Conservation (phyloP, 2,113 vertebrate genomes). For the Pelecanus crispus region DNA sequence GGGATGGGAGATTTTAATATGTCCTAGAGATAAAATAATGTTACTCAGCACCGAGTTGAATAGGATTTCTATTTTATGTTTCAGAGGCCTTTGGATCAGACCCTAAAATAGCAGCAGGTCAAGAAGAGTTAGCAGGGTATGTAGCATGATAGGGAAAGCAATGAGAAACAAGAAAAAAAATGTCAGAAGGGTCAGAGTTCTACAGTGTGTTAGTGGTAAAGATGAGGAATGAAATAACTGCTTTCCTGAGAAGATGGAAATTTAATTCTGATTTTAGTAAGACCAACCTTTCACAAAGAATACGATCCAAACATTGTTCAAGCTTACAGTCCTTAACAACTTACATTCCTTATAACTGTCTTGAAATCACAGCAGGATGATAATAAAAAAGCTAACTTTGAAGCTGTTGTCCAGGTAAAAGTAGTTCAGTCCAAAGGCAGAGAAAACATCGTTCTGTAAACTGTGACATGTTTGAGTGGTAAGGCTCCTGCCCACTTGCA, state of each 20-base stretch:
- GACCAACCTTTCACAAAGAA: background rate
- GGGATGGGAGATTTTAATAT: background rate
- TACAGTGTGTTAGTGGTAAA: background rate
- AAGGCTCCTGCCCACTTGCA: background rate
- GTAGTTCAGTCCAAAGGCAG: background rate
- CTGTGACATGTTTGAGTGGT: background rate
- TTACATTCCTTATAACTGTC: no score
- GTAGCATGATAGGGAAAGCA: background rate
- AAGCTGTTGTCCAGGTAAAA: background rate
- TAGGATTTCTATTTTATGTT: background rate
- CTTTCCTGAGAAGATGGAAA: background rate
- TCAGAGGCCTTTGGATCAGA: background rate
- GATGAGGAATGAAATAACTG: background rate
- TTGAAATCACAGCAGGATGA: background rate
- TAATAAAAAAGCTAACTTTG: background rate
- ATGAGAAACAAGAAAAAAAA: background rate
- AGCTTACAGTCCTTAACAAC: background rate
- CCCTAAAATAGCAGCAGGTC: background rate
- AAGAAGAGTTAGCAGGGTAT: background rate
- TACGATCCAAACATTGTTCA: background rate
- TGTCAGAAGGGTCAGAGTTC: background rate
- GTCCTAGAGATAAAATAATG: background rate
- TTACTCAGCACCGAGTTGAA: background rate
- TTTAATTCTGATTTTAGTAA: background rate
- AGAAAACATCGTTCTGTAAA: background rate